These are phyloP conservation scores for Shinisaurus crocodilurus DNA, from an alignment of 2,113 vertebrate genomes.

Conservation along the genomic window DNA sequence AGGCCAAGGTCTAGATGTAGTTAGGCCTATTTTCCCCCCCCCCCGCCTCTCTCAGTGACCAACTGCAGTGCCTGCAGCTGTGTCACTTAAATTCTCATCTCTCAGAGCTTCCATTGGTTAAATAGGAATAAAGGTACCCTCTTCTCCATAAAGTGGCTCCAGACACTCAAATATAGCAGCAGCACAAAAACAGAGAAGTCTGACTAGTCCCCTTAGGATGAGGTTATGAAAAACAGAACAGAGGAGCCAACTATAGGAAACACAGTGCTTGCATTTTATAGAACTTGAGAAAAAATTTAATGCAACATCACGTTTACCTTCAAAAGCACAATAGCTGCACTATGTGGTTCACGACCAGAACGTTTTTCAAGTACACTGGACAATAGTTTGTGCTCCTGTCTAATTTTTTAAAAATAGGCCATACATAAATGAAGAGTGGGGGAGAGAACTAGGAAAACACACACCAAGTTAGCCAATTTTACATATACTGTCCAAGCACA, in stretches of 20 bases:
- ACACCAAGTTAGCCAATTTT: conserved; percentile 59
- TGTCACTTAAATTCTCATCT: background rate
- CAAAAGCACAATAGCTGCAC: conserved; percentile 61
- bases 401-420: conserved; percentile 48
- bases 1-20: fast-evolving
- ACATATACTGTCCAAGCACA: conserved; percentile 37
- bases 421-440: conserved; percentile 30
- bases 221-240: conserved; percentile 11
- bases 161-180: background rate
- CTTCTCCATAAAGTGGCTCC: fast-evolving
- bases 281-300: conserved; percentile 33
- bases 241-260: background rate
- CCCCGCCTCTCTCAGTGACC: background rate
- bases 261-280: background rate
- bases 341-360: conserved; percentile 61
- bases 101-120: fast-evolving
- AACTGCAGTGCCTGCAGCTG: no score
- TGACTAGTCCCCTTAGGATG: background rate
- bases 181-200: background rate
- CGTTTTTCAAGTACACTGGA: conserved; percentile 58
- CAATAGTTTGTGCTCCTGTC: conserved; percentile 69
- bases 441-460: conserved; percentile 46
- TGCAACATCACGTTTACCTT: conserved; percentile 53
- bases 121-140: fast-evolving
- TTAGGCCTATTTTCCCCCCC: fast-evolving